Evolutionary conservation across 2,888 invertebrate genomes (phyloP), one percentile per base, ranked within the genome.

Genomic region (Coelinius sp.): DNA sequence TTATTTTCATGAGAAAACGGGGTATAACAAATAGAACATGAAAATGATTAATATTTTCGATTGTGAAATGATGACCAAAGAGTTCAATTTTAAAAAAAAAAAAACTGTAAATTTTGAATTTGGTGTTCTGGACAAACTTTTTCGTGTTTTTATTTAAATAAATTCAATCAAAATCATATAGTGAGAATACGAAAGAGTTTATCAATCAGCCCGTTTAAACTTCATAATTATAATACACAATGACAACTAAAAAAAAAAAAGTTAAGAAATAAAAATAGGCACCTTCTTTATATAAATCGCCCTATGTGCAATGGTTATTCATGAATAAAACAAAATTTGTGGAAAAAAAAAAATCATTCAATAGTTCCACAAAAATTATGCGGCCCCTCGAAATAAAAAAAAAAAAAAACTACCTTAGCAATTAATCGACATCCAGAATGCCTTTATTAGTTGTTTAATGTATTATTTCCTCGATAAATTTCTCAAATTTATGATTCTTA

Each of bases 281-380:
- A 70, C 56, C 65, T 70, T 70, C 56, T 41, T 24, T 56, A 65
- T 53, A 56, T 65, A 70, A 68, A 59, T 62, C 65, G 46, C 70
- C 64, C 56, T 70, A 41, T 59, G 63, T 70, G 64, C 38, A 70
- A 70, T 38, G 46, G 53, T 70, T 65, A 56, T 53, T 65, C 65
- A 65, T 65, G 70, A 70, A 70, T 70, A 70, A 70, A 65, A 24
- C 27, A 65, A 53, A 65, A 56, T 56, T 70, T 65, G 56, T 44
- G 44, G 59, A 35, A 68, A 20, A 0, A 31, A 67, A 17, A 17
- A 22, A 22, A 49, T 49, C 5, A 49, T 10, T 10, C 17, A 46
- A 49, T n/a, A 17, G 49, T 3, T 49, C 10, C 20, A 10, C 10
- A 49, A 3, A 49, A 59, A 31, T 8, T 56, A 14, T 14, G 56